Percentiles rank a stretch among this genome's conserved stretches.
Conservation (phyloP, 2,888 invertebrate species). For the Julus scandinavius region DNA sequence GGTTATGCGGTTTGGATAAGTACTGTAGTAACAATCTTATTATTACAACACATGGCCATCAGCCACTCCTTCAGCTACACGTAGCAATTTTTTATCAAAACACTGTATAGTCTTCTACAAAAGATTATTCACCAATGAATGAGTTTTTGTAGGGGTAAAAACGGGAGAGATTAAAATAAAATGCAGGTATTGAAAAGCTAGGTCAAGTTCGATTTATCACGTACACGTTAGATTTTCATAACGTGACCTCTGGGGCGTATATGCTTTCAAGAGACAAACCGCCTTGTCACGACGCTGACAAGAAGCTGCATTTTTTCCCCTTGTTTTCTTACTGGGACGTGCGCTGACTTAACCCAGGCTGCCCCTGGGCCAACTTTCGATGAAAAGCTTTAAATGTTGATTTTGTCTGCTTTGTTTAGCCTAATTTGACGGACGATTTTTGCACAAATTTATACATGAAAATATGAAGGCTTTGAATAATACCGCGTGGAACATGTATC, state of each 20-base stretch:
- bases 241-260: conserved; percentile 40
- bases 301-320: conserved; percentile 36
- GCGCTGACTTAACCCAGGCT: conserved; percentile 41
- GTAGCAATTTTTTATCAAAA: conserved; percentile 16
- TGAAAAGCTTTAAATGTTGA: conserved; percentile 44
- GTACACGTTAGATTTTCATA: conserved; percentile 39
- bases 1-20: neutral
- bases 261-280: conserved; percentile 46
- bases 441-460: neutral
- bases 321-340: conserved; percentile 27
- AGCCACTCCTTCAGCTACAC: neutral
- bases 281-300: conserved; percentile 31
- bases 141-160: conserved; percentile 7
- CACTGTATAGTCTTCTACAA: neutral
- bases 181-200: conserved; percentile 49
- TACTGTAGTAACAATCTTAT: neutral
- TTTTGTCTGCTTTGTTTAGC: conserved; percentile 50
- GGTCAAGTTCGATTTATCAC: conserved; percentile 53
- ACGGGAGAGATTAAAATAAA: conserved; percentile 39
- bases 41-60: neutral
- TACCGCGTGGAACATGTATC: neutral
- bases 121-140: neutral
- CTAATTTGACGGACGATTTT: conserved; percentile 47
- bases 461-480: conserved; percentile 18
- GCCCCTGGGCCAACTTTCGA: neutral